phyloP scores from a whole-genome alignment of 2,113 vertebrate species.

The Engraulis encrasicolus region DNA sequence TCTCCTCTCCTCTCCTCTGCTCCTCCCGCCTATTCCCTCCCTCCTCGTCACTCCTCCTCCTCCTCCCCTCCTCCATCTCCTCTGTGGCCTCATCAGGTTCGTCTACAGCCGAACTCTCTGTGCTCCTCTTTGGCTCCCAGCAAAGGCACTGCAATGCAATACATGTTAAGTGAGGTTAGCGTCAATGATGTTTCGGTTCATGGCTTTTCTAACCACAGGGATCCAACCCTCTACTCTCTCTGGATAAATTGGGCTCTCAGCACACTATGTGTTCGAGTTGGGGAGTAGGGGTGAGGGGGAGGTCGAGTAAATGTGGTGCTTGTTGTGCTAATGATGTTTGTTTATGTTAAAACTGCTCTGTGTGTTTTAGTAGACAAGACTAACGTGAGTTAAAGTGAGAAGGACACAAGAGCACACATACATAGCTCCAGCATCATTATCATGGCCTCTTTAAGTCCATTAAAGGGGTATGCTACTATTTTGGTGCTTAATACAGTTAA shows the following conservation, averaged over 20 bases:
- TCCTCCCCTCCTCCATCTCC: too few species aligned
- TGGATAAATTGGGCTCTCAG: too few species aligned
- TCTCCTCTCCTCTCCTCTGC: too few species aligned
- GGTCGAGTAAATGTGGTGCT: not conserved
- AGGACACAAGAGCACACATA: not conserved
- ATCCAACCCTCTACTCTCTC: not conserved
- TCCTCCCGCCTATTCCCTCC: too few species aligned
- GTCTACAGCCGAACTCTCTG: too few species aligned
- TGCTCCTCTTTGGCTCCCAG: slow-evolving; percentile 28
- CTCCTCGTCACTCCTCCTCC: too few species aligned
- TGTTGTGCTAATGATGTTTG: not conserved
- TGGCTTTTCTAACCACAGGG: not conserved
- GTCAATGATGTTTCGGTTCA: slow-evolving; percentile 34
- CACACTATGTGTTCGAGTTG: too few species aligned
- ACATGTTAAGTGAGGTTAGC: slow-evolving; percentile 29
- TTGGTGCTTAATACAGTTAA: too few species aligned
- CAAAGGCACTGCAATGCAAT: slow-evolving; percentile 28
- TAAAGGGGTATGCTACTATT: too few species aligned
- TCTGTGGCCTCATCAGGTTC: too few species aligned
- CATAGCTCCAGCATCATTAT: too few species aligned
- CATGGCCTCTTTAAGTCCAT: too few species aligned
- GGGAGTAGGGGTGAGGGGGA: not conserved
- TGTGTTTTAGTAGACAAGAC: not conserved
- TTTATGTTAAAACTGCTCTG: not conserved
- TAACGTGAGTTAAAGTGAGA: not conserved